A percentile compares a stretch with the other conserved stretches of the same genome.
Evolutionary conservation across 2,797 vertebrate species (phyloP).

Genomic region (Mormyrus hasselquistii): DNA sequence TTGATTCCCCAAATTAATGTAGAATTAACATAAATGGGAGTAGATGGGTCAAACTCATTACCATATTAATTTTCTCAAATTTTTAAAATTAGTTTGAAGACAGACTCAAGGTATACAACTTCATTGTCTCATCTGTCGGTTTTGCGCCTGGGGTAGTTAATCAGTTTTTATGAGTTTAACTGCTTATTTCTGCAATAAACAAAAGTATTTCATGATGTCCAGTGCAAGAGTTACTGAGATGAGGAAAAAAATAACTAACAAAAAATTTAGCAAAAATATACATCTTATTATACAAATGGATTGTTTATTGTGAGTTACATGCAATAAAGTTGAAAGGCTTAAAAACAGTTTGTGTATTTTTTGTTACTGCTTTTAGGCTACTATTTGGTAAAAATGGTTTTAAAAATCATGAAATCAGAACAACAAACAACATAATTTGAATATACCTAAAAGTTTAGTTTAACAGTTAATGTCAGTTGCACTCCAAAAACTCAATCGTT

Average conservation of each 20-base stretch:
- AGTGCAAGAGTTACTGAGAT: neutral
- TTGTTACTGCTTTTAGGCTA: neutral
- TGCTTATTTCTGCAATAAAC: neutral
- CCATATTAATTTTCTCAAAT: neutral
- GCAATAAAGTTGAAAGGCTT: neutral
- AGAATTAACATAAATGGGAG: neutral
- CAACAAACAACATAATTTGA: neutral
- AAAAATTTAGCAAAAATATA: neutral
- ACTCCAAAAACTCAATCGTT: neutral
- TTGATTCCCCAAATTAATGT: neutral
- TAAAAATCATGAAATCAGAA: neutral
- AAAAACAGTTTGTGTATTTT: neutral
- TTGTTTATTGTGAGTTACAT: neutral
- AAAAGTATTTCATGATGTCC: neutral
- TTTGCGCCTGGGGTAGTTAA: neutral
- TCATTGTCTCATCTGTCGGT: neutral
- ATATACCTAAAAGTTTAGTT: neutral
- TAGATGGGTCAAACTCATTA: neutral
- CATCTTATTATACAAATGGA: neutral
- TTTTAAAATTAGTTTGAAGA: neutral
- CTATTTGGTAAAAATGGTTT: neutral
- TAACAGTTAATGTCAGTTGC: neutral
- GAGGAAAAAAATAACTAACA: neutral
- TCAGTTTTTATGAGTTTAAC: neutral
- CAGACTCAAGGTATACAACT: neutral